Evolutionary conservation across 1,140 invertebrate species (phyloP), one percentile per base, ranked within the genome.

Genomic region (Lepidurus packardi): DNA sequence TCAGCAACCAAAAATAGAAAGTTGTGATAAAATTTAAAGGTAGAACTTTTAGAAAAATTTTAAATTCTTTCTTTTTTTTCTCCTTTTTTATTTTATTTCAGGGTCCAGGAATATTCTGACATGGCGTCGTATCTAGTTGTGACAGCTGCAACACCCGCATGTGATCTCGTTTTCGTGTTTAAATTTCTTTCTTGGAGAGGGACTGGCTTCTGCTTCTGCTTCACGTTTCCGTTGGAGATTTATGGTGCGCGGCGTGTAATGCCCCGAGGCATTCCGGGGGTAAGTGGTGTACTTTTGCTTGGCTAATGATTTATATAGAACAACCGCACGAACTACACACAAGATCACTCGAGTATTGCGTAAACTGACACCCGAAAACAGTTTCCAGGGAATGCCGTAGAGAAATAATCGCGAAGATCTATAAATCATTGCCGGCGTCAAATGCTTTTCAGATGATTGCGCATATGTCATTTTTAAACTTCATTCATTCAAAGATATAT

Each of bases 61-160:
- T 21, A 21, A 65, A 65, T 65, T 65, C 21, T 65, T 65, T 7
- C 16, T n/a, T 7, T n/a, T 65, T 21, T 8, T 3, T 5, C 9
- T 4, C 45, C 9, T 13, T 9, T n/a, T 11, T 13, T 13, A 8
- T n/a, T 65, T 65, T 13, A n/a, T 65, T 65, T 65, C 21, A 65
- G 53, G 16, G 7, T 16, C 16, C 53, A 65, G 13, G 53, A 21
- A 65, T n/a, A 9, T 9, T 13, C 53, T 65, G 53, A 65, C 53
- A 65, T n/a, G 21, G 16, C 53, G 21, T 65, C 53, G 16, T 65
- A 65, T 65, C 16, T 7, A 65, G 53, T 65, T 65, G 53, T 65
- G 53, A 65, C 53, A 65, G 53, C 53, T 65, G 53, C 53, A 65
- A 65, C 53, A 21, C 53, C 53, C 53, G 53, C 53, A 65, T 65